These are phyloP conservation scores for Orchesella flavescens DNA, from an alignment of 2,888 invertebrate genomes.

Conservation along the genomic window DNA sequence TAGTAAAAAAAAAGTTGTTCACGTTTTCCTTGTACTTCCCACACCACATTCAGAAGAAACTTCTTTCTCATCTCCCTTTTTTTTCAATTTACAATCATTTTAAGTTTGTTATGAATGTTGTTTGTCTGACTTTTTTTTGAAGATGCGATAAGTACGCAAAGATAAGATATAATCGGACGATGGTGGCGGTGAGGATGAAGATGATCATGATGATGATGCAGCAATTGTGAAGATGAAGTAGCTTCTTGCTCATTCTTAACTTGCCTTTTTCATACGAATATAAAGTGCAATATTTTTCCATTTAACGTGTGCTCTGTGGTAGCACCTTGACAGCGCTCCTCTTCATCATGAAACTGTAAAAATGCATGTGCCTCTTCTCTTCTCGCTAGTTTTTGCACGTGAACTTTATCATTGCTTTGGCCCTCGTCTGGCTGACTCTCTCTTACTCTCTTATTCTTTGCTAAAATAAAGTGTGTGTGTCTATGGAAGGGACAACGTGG, in stretches of 20 bases:
- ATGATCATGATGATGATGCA: slow-evolving; percentile 20
- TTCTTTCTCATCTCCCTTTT: background rate
- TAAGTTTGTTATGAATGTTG: background rate
- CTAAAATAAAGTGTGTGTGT: slow-evolving; percentile 9
- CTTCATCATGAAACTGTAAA: background rate
- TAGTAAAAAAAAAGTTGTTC: no score
- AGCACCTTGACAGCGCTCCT: slow-evolving; percentile 10
- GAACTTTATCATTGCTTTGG: background rate
- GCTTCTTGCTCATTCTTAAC: background rate
- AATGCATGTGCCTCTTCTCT: no score
- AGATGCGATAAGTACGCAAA: background rate
- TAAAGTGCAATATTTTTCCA: slow-evolving; percentile 16
- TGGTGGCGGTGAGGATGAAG: background rate
- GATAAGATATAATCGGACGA: background rate
- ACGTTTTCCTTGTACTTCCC: no score
- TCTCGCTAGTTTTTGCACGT: no score
- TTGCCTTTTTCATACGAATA: background rate
- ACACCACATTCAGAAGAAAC: background rate
- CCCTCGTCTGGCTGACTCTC: background rate
- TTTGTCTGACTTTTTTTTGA: background rate
- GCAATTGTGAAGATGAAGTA: slow-evolving; percentile 11
- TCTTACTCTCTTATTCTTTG: background rate
- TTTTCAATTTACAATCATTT: background rate
- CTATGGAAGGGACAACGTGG: slow-evolving; percentile 8
- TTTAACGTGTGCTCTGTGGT: background rate